Base-by-base conservation (phyloP, 2,113 vertebrate species). In the Lampris incognitus region DNA sequence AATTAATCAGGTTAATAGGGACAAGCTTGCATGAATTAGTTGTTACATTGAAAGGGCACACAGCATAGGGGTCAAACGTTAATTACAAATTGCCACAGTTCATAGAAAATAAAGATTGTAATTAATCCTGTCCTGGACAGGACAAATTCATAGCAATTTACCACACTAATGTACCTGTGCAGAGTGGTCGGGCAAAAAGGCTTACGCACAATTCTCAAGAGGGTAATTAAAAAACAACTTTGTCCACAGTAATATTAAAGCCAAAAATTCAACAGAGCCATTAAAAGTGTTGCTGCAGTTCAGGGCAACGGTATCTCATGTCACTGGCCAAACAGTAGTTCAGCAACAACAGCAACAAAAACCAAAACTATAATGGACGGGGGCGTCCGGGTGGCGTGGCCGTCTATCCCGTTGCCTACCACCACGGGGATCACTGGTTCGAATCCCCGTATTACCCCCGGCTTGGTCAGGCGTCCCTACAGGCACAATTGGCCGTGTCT, bases 11-110 rank as follows among this genome's bases (percentile, higher is more conserved):
- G 87, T 90, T 83, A 91, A 73, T 69, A 59, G 76, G 80, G 78
- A 86, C 81, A 78, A 79, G 74, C 76, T 79, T 81, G 75, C 79
- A 79, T 72, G 79, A 83, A 87, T 85, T 88, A 84, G 73, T 80
- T 81, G 64, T 81, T 82, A 76, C 37, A 57, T 46, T 66, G 71
- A 84, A 85, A 86, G 80, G 78, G 75, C 63, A 70, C 72, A 66
- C 50, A 82, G 71, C 80, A 72, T 50, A 24, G 10, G 42, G 89
- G 85, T 90, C 76, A 91, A 77, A 89, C 79, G 86, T 88, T 89
- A 92, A 91, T 92, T 86, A 87, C 76, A 85, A 89, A 85, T 89
- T 83, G 84, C 88, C 74, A 83, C 65, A 74, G 81, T 83, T 88
- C 90, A 81, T 72, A 67, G 65, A 80, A 72, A 86, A 82, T 84